Percentiles rank a stretch among this genome's conserved stretches.
Conservation (phyloP, 2,888 invertebrate species). For the Phalangium opilio region DNA sequence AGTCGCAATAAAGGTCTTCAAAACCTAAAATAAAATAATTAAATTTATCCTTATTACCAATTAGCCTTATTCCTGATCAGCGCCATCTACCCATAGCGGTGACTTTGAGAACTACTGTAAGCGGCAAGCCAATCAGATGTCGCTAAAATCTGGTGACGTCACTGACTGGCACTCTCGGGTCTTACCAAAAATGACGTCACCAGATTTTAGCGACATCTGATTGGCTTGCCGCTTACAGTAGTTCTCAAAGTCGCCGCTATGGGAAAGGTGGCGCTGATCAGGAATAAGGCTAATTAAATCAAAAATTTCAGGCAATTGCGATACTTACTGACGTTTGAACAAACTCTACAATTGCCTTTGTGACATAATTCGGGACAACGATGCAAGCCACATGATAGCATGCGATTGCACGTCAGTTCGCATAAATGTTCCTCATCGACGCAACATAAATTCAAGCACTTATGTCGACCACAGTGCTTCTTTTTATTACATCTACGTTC, state of each 20-base stretch:
- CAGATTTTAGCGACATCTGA: too few species aligned
- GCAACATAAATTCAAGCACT: slow-evolving; percentile 79
- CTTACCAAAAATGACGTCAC: too few species aligned
- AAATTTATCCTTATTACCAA: too few species aligned
- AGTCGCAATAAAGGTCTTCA: slow-evolving; percentile 79
- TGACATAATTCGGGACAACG: slow-evolving; percentile 79
- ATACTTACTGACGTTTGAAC: slow-evolving; percentile 53
- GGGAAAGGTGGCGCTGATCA: too few species aligned
- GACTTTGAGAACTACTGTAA: too few species aligned
- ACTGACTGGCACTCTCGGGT: too few species aligned
- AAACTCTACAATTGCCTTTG: slow-evolving; percentile 62
- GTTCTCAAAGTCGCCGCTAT: too few species aligned
- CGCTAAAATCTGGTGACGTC: too few species aligned
- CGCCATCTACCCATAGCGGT: slow-evolving; percentile 1
- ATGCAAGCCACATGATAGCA: slow-evolving; percentile 72
- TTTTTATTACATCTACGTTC: slow-evolving; percentile 73
- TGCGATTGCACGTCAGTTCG: slow-evolving; percentile 46
- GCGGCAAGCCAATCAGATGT: too few species aligned
- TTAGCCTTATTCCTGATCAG: not conserved
- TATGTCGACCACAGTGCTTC: slow-evolving; percentile 44
- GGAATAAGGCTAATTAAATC: too few species aligned
- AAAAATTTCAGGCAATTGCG: too few species aligned
- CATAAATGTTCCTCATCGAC: slow-evolving; percentile 73
- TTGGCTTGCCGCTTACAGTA: too few species aligned
- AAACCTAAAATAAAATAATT: slow-evolving; percentile 38